Base-by-base conservation (phyloP, 2,797 vertebrate species). In the Pygocentrus nattereri region DNA sequence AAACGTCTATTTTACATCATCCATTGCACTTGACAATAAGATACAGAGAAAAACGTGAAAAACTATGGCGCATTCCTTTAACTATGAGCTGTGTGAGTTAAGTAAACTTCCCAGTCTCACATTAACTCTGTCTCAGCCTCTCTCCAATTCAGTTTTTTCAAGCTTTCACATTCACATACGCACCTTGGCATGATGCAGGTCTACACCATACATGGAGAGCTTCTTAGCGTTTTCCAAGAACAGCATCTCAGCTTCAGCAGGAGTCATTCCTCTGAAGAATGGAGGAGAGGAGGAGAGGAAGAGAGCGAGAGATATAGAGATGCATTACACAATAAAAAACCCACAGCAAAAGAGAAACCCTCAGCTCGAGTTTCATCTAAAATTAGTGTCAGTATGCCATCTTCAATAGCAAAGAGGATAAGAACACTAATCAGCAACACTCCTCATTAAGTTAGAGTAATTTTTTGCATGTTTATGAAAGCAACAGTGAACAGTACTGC, bases 211-310 rank as follows among this genome's bases (percentile, higher is more conserved):
- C 98, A 99, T 99, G 11, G 98, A 99, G 0, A 99, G 92, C 84
- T 99, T 99, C 94, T 99, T 99, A 89, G 97, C 98, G 79, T 99
- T 99, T 91, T 99, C 98, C 92, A 99, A 87, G 91, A 99, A 99
- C 92, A 97, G 95, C 90, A 98, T 96, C 92, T 99, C 98, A n/a
- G 98, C 98, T 80, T 98, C 98, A 10, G 97, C 98, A 50, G 98
- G 98, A 47, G 96, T 98, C 97, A 99, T 98, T 87, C 97, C 97
- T 94, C 98, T 99, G 89, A 82, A 59, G 67, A 49, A 8, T 65
- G 34, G 54, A 16, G 30, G 65, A 49, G 8, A 68, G 31, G 54
- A 25, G 49, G 27, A 82, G 31, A 56, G 5, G 76, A 44, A 62
- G 13, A 71, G 34, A 54, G 16, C 30, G 64, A 49, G 11, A 54